A percentile compares a stretch with the other conserved stretches of the same genome.
These are phyloP conservation scores for Plebejus anna DNA, from an alignment of 2,888 invertebrate genomes.

Conservation along the genomic window DNA sequence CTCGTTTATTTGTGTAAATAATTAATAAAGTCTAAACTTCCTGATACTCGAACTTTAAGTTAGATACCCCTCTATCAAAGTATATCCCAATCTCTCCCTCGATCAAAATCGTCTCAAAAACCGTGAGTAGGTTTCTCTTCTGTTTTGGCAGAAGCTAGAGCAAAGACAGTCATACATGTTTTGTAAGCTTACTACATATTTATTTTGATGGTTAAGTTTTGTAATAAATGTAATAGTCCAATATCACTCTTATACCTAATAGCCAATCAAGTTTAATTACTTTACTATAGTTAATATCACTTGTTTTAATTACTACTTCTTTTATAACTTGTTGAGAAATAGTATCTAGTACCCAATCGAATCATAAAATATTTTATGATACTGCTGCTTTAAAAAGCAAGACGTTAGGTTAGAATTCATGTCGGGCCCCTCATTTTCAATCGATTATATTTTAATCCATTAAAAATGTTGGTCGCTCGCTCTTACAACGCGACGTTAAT, in stretches of 20 bases:
- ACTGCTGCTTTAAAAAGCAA: background rate
- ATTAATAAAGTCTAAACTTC: no score
- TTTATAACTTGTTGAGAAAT: constrained; percentile 3
- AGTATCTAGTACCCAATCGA: background rate
- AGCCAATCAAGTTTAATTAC: background rate
- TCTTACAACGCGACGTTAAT: no score
- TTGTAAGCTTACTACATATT: background rate
- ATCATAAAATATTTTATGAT: background rate
- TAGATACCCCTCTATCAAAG: background rate
- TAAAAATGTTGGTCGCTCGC: no score
- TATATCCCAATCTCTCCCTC: no score
- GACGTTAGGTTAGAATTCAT: background rate
- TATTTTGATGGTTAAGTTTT: background rate
- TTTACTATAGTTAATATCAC: background rate
- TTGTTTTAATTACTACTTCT: background rate
- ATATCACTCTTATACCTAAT: background rate
- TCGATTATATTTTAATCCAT: no score
- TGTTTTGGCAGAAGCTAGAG: background rate
- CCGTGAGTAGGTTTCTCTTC: background rate
- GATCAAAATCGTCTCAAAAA: no score
- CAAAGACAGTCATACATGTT: background rate
- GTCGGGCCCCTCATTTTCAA: no score
- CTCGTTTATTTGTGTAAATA: no score
- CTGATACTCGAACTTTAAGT: no score
- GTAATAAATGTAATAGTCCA: background rate